Evolutionary conservation across 2,888 invertebrate genomes (phyloP).

Genomic region (Macrophya alboannulata): DNA sequence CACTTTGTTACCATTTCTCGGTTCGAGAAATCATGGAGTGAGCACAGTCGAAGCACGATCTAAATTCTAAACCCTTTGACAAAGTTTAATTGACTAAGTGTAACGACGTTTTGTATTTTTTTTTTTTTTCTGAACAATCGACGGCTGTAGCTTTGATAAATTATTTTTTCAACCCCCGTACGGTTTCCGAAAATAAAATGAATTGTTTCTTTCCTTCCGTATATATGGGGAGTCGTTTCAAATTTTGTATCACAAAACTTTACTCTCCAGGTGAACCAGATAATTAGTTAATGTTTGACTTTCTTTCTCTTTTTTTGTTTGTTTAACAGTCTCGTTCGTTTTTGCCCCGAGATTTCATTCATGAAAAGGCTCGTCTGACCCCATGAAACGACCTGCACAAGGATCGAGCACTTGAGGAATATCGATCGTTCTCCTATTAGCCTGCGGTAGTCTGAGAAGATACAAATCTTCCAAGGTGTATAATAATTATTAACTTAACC

Average conservation of each 20-base stretch:
- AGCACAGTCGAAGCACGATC: neutral
- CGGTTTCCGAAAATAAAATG: neutral
- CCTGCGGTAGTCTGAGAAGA: slow-evolving; percentile 47
- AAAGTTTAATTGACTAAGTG: slow-evolving; percentile 43
- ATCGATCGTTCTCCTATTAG: slow-evolving; percentile 29
- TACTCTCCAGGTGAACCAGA: neutral
- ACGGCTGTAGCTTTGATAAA: neutral
- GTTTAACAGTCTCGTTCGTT: too few relatives aligned
- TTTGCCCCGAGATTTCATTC: neutral
- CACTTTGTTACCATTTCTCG: slow-evolving; percentile 30
- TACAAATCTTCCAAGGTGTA: slow-evolving; percentile 62
- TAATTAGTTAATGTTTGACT: neutral
- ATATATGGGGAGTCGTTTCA: neutral
- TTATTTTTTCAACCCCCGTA: neutral
- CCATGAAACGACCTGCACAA: neutral
- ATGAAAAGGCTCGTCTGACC: neutral
- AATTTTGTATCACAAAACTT: neutral
- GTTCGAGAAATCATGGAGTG: neutral
- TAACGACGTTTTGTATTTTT: neutral
- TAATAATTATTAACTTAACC: slow-evolving; percentile 64
- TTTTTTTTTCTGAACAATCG: neutral
- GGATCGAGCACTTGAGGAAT: neutral
- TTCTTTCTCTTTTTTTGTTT: neutral
- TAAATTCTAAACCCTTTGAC: slow-evolving; percentile 44
- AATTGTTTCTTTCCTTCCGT: neutral